phyloP scores from a whole-genome alignment of 2,888 invertebrate species.

The Agonopterix arenella region DNA sequence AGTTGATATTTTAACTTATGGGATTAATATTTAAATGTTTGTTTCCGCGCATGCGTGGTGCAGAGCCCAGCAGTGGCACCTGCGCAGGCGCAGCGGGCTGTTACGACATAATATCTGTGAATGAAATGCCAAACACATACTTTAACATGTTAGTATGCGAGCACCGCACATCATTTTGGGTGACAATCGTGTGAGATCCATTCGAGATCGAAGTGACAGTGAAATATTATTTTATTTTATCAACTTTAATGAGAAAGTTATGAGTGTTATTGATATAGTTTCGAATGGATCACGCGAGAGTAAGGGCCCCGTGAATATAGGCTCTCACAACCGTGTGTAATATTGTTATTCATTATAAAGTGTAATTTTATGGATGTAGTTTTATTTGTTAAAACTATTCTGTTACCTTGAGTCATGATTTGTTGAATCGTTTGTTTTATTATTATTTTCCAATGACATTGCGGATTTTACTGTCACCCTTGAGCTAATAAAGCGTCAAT shows the following conservation, averaged over 20 bases:
- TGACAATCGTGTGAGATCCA: constrained; percentile 38
- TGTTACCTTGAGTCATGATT: constrained; percentile 75
- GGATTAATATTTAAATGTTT: constrained; percentile 29
- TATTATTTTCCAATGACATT: constrained; percentile 72
- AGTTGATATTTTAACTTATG: constrained; percentile 56
- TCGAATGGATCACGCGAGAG: constrained; percentile 13
- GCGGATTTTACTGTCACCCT: constrained; percentile 71
- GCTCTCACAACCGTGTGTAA: constrained; percentile 18
- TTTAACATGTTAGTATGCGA: constrained; percentile 36
- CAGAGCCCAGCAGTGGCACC: not conserved
- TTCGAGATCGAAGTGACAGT: constrained; percentile 24
- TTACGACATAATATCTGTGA: constrained; percentile 32
- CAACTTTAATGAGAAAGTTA: not conserved
- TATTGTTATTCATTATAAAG: constrained; percentile 48
- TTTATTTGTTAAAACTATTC: constrained; percentile 72
- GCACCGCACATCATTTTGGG: constrained; percentile 40
- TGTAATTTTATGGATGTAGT: constrained; percentile 66
- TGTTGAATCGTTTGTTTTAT: constrained; percentile 74
- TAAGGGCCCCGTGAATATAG: constrained; percentile 5
- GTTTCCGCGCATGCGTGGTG: constrained; percentile 5
- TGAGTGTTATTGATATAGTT: constrained; percentile 1
- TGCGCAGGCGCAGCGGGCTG: constrained; percentile 19
- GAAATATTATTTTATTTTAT: constrained; percentile 4
- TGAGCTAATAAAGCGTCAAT: constrained; percentile 73
- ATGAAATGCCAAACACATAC: constrained; percentile 59